Percentiles rank a stretch among this genome's conserved stretches.
Evolutionary conservation across 2,888 invertebrate species (phyloP).

Genomic region (Aphodius sticticus): DNA sequence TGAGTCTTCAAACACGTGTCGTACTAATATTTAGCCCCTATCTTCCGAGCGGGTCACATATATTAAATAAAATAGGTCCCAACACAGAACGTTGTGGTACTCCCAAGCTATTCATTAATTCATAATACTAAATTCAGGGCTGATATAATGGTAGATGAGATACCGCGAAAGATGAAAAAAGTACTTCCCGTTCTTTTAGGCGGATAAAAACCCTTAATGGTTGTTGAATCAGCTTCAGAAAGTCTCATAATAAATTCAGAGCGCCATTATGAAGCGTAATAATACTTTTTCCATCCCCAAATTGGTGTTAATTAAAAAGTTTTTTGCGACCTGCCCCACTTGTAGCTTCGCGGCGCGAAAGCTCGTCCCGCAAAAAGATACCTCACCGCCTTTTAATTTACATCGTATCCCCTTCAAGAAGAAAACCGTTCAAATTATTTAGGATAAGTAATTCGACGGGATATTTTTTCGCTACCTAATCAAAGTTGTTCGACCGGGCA

Average conservation of each 20-base stretch:
- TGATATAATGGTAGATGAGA: background rate
- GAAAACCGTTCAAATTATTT: constrained; percentile 33
- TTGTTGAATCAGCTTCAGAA: constrained; percentile 4
- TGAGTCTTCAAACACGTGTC: too few species aligned
- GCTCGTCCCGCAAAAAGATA: background rate
- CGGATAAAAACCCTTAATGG: background rate
- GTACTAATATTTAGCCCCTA: too few species aligned
- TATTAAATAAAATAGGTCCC: too few species aligned
- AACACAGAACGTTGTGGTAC: too few species aligned
- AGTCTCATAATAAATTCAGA: constrained; percentile 9
- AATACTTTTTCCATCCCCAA: constrained; percentile 7
- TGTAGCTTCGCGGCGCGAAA: constrained; percentile 7
- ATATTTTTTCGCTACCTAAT: constrained; percentile 36
- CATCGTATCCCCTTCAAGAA: constrained; percentile 6
- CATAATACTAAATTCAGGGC: too few species aligned
- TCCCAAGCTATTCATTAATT: too few species aligned
- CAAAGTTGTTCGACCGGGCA: constrained; percentile 27
- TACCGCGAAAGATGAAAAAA: background rate
- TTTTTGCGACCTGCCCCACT: constrained; percentile 15
- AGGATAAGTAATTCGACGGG: constrained; percentile 33
- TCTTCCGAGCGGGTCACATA: too few species aligned
- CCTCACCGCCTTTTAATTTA: constrained; percentile 6
- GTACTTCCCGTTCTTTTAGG: background rate
- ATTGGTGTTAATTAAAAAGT: constrained; percentile 24
- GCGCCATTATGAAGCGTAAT: background rate